Percentiles rank a stretch among this genome's conserved stretches.
These are phyloP conservation scores for Glaucopsyche alexis DNA, from an alignment of 2,888 invertebrate genomes.

Conservation along the genomic window DNA sequence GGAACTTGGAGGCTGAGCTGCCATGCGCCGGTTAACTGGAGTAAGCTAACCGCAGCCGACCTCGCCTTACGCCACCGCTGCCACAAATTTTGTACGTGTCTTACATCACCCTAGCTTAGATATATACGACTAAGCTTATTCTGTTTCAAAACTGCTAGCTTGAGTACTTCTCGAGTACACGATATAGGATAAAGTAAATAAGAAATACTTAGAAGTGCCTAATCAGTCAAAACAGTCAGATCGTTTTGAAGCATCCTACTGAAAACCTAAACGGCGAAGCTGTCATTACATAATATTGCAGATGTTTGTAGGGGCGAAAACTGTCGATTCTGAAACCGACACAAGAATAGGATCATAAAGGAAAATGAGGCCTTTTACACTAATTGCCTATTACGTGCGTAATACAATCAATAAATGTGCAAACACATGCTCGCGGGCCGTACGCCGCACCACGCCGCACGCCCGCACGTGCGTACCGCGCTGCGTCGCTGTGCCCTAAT, in stretches of 20 bases:
- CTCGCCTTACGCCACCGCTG: constrained; percentile 4
- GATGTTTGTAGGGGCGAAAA: background rate
- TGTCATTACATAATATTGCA: constrained; percentile 5
- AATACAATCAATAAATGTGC: background rate
- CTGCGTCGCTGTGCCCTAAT: background rate
- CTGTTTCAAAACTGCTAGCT: background rate
- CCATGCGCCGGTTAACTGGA: constrained; percentile 2
- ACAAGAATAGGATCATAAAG: background rate
- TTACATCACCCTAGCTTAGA: constrained; percentile 12
- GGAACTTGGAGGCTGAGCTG: background rate
- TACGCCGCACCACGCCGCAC: background rate
- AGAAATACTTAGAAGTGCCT: background rate
- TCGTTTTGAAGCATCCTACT: background rate
- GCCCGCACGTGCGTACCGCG: background rate
- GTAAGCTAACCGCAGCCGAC: constrained; percentile 8
- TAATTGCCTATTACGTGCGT: background rate
- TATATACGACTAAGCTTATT: constrained; percentile 1
- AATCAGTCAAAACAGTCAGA: background rate
- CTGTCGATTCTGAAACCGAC: background rate
- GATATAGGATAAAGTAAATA: background rate
- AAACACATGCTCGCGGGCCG: background rate
- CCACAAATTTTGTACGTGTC: constrained; percentile 11
- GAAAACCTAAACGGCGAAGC: background rate
- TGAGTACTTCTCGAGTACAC: background rate
- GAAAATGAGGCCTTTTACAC: constrained; percentile 4